Base-by-base conservation (phyloP, 2,888 invertebrate genomes). In the Rhodophaea formosa region DNA sequence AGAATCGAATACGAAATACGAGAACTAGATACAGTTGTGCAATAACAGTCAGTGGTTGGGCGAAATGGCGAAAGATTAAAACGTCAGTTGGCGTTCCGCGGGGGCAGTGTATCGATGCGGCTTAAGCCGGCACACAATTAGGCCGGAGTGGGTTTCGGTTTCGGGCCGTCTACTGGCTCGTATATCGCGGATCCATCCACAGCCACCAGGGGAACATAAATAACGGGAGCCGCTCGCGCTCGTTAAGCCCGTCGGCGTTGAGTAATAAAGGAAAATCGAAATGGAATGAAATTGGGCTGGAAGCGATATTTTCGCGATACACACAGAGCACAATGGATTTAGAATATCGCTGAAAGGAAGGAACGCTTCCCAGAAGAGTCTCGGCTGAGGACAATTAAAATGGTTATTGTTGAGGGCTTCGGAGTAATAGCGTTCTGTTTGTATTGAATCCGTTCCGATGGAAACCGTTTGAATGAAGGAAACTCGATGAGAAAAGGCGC, bases 221-320 rank as follows among this genome's bases (percentile, higher is more conserved):
- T 91, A 90, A 88, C 88, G 75, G 23, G 81, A 82, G 80, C 86
- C 84, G 81, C 80, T 83, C 81, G 80, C 86, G 87, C 88, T 90
- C 89, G 90, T 90, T 90, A 91, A 89, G 90, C 88, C 84, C 82
- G 84, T 84, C 84, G 85, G 84, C 86, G 82, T 84, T 85, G 84
- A 88, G 91, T 90, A 90, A 90, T 91, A 91, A 90, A 90, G 88
- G 90, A 89, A 90, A 90, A 91, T 90, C 90, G 90, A 90, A 91
- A 90, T 88, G 88, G 86, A 90, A 90, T 89, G 87, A 90, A 90
- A 90, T 89, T 89, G 90, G 89, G 81, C 82, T 86, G 83, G 84
- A 86, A 82, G 84, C 86, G 84, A 89, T 88, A 88, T 85, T 87
- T 86, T 85, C 80, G 77, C 83, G 84, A 88, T 85, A 89, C 83